phyloP scores from a whole-genome alignment of 2,113 vertebrate genomes.

The Athene cunicularia region DNA sequence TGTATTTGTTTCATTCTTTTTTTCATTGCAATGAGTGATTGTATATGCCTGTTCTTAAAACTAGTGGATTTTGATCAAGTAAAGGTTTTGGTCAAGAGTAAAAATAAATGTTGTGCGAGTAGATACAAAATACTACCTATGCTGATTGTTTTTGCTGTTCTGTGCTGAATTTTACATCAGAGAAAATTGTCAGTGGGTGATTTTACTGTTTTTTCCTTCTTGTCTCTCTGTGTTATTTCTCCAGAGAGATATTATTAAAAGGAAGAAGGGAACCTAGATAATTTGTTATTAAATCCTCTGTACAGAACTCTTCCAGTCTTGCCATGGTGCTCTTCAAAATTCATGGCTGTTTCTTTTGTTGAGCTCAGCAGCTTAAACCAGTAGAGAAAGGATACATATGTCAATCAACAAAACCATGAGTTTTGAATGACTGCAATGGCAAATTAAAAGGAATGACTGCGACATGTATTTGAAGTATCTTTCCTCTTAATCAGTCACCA shows the following conservation, averaged over 20 bases:
- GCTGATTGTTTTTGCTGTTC: not conserved
- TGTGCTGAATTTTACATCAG: not conserved
- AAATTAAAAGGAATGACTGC: not conserved
- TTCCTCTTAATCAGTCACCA: not conserved
- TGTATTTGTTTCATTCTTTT: not conserved
- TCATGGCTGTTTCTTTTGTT: not conserved
- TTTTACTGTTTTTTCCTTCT: not conserved
- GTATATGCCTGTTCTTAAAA: not conserved
- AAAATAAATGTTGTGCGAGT: not conserved
- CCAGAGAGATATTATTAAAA: not conserved
- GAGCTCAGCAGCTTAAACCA: not conserved
- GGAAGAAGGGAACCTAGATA: not conserved
- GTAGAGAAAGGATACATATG: not conserved
- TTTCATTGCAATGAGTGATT: not conserved
- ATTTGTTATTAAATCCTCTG: not conserved
- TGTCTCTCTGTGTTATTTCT: not conserved
- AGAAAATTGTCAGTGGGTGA: not conserved
- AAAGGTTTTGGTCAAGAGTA: not conserved
- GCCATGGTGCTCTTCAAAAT: not conserved
- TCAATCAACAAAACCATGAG: not conserved
- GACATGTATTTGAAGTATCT: not conserved
- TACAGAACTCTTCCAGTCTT: not conserved
- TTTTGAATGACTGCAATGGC: not conserved
- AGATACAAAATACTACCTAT: accelerated
- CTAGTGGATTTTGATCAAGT: not conserved